Conservation (phyloP, 2,797 vertebrate species). For the Neomorphus geoffroyi region DNA sequence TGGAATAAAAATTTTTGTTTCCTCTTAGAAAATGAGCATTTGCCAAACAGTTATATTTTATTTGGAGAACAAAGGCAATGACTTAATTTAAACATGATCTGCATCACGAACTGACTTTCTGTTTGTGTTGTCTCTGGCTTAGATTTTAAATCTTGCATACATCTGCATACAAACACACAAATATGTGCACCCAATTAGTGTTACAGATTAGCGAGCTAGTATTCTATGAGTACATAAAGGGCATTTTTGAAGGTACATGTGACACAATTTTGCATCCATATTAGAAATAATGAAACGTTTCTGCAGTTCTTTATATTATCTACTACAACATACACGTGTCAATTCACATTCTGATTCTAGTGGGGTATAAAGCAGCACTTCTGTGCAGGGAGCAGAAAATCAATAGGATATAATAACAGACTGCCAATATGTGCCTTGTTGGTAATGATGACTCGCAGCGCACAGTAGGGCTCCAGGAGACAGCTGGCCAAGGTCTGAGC, state of each 20-base stretch:
- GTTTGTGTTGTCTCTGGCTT: background rate
- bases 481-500: background rate
- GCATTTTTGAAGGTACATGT: background rate
- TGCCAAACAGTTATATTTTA: background rate
- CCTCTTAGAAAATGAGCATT: background rate
- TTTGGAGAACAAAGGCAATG: background rate
- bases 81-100: background rate
- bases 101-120: background rate
- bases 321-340: background rate
- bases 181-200: background rate
- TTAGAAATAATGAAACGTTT: background rate
- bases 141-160: background rate
- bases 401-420: background rate
- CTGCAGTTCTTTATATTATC: background rate
- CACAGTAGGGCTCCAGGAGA: background rate
- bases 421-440: background rate
- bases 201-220: background rate
- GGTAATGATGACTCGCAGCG: background rate
- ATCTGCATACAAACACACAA: background rate
- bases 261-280: rapidly evolving
- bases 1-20: background rate
- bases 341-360: background rate
- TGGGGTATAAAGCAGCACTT: background rate
- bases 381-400: background rate
- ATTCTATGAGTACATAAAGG: background rate